phyloP scores from a whole-genome alignment of 2,113 vertebrate species.

The Alligator sinensis region DNA sequence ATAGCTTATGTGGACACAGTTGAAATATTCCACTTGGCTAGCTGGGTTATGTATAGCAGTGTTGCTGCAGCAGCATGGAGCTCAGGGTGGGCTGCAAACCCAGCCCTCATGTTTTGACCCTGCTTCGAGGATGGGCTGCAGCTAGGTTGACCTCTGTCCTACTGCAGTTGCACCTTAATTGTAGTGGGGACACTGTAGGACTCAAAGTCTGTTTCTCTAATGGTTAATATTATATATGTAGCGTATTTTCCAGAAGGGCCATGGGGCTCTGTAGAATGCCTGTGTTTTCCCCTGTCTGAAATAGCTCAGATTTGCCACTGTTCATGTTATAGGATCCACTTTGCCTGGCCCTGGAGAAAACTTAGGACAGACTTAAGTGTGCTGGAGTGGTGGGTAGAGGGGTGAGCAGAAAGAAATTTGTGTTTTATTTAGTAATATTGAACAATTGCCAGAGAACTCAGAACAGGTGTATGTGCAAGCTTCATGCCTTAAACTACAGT shows the following conservation, averaged over 20 bases:
- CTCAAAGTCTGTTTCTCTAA: too few relatives aligned
- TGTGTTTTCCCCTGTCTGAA: neutral
- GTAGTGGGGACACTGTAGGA: too few relatives aligned
- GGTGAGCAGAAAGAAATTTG: neutral
- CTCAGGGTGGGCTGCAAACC: neutral
- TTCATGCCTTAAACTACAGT: neutral
- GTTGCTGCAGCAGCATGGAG: neutral
- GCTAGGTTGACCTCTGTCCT: accelerated
- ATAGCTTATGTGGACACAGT: too few relatives aligned
- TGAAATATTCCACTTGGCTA: too few relatives aligned
- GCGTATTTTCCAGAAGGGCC: neutral
- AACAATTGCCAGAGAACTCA: neutral
- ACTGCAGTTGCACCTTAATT: too few relatives aligned
- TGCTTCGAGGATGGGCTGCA: neutral
- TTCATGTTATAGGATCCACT: neutral
- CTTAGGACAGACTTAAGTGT: too few relatives aligned
- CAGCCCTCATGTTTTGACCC: too few relatives aligned
- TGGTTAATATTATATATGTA: too few relatives aligned
- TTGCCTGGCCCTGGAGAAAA: neutral
- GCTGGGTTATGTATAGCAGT: too few relatives aligned
- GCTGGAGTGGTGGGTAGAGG: too few relatives aligned
- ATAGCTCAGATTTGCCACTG: neutral
- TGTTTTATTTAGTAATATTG: neutral
- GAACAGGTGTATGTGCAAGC: neutral
- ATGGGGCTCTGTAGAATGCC: neutral